phyloP scores from a whole-genome alignment of 2,113 vertebrate genomes.

The Muscicapa adusta region DNA sequence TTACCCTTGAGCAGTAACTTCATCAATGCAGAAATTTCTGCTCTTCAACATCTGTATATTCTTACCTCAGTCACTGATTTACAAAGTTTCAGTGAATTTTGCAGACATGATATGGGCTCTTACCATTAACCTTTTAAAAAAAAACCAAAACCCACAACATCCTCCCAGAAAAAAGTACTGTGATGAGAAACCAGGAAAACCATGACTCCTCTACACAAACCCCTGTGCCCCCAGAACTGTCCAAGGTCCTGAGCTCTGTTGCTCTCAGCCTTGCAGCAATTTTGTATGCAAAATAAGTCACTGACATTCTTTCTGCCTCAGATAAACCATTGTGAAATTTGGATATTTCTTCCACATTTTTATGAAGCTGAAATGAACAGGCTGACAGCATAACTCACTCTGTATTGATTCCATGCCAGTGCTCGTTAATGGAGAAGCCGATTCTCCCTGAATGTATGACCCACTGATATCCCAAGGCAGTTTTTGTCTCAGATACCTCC shows the following conservation, averaged over 20 bases:
- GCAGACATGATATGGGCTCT: not conserved
- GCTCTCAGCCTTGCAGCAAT: not conserved
- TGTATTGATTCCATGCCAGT: conserved; percentile 28
- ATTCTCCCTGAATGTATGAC: conserved; percentile 38
- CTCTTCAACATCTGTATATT: not conserved
- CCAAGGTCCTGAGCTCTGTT: not conserved
- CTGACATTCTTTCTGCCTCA: not conserved
- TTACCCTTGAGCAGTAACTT: not conserved
- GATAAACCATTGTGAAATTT: not conserved
- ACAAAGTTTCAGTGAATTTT: not conserved
- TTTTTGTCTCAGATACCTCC: conserved; percentile 44
- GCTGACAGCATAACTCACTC: conserved; percentile 26
- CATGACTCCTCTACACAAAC: not conserved
- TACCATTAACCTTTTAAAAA: not conserved
- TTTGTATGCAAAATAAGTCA: not conserved
- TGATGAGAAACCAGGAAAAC: not conserved
- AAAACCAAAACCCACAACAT: fast-evolving
- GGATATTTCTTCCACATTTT: not conserved
- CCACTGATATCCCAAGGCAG: conserved; percentile 35
- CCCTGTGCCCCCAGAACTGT: fast-evolving
- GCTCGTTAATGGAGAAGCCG: conserved; percentile 30
- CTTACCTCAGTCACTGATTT: not conserved
- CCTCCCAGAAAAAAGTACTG: not conserved
- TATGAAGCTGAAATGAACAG: conserved; percentile 7
- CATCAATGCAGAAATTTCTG: not conserved